Evolutionary conservation across 2,797 vertebrate species (phyloP).

Genomic region (Neosilurus mollespiculum): DNA sequence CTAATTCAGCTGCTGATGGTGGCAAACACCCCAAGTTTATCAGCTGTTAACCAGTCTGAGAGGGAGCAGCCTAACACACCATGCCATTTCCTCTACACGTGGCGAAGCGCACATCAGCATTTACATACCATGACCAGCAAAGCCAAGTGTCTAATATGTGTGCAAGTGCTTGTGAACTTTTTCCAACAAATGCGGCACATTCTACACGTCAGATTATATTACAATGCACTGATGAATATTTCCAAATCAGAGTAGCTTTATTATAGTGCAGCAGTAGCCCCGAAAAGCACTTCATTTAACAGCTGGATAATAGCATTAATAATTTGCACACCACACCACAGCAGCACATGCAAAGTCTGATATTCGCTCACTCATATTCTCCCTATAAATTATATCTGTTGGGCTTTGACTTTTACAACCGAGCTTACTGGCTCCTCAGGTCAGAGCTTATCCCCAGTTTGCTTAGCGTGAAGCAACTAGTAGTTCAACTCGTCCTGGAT

Average conservation of each 20-base stretch:
- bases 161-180: neutral
- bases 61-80: neutral
- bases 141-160: neutral
- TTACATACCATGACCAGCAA: neutral
- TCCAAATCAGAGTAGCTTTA: neutral
- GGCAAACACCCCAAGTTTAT: neutral
- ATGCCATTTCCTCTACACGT: neutral
- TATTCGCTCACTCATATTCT: neutral
- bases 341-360: neutral
- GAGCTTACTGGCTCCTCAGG: too few species aligned
- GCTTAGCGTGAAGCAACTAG: too few species aligned
- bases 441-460: too few species aligned
- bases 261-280: neutral
- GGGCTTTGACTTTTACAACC: too few species aligned
- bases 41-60: neutral
- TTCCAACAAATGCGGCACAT: neutral
- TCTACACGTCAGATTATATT: neutral
- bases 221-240: neutral
- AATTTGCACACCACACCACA: neutral
- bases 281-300: neutral
- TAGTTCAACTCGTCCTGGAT: too few species aligned
- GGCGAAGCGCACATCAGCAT: neutral
- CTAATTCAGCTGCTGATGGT: neutral
- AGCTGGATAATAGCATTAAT: neutral
- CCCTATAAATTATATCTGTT: neutral